Percentiles rank a stretch among this genome's conserved stretches.
phyloP scores from a whole-genome alignment of 2,888 invertebrate genomes.

The Hipparchia sbordonii region DNA sequence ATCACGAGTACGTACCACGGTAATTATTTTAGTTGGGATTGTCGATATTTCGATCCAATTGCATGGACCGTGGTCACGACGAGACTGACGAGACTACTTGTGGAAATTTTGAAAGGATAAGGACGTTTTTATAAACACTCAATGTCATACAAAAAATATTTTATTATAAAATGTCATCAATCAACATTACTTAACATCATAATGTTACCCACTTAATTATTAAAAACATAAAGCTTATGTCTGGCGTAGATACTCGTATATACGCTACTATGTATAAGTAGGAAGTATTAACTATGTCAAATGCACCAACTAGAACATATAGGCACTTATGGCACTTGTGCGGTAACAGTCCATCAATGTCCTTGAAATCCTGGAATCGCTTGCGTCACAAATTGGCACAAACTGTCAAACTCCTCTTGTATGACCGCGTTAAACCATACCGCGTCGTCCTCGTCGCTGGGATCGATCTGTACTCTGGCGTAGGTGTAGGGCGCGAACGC shows the following conservation, averaged over 20 bases:
- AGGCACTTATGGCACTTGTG: constrained; percentile 43
- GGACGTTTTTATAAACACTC: neutral
- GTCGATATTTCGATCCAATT: too few species aligned
- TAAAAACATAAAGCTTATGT: too few species aligned
- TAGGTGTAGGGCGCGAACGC: constrained; percentile 69
- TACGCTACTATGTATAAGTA: too few species aligned
- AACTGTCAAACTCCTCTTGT: constrained; percentile 52
- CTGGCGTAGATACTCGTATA: too few species aligned
- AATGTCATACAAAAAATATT: neutral
- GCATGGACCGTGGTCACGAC: too few species aligned
- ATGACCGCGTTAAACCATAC: constrained; percentile 57
- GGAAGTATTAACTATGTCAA: too few species aligned
- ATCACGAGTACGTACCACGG: too few species aligned
- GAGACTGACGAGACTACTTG: too few species aligned
- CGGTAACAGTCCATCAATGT: constrained; percentile 10
- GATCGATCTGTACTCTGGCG: constrained; percentile 49
- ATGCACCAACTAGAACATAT: too few species aligned
- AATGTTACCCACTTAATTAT: too few species aligned
- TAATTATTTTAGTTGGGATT: too few species aligned
- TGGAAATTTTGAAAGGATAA: too few species aligned
- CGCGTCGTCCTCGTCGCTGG: constrained; percentile 54
- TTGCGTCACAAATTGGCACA: constrained; percentile 58
- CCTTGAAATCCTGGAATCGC: constrained; percentile 53
- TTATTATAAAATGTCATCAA: neutral
- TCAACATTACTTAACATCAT: neutral